Base-by-base conservation (phyloP, 2,888 invertebrate species). In the Anthoptus insignis region DNA sequence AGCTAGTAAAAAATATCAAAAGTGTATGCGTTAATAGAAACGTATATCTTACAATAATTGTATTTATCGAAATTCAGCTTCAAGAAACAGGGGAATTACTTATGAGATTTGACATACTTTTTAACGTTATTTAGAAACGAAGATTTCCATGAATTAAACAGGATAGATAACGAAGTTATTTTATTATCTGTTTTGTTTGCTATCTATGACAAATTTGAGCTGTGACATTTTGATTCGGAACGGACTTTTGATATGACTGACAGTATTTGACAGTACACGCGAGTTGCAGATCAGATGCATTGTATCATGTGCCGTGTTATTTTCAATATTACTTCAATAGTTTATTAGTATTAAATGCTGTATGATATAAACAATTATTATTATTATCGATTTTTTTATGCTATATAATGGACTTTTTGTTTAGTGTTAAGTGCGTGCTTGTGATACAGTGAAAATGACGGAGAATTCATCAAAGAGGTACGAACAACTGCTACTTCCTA, bases 401-500 rank as follows among this genome's bases (percentile, higher is more conserved):
- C 22, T 49, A 50, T 52, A 84, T 82, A 80, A 88, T 88, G 88
- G 75, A 82, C 79, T 72, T 75, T 81, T 75, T 76, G 79, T 78
- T 73, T 72, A 74, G 76, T 77, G 69, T 73, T 69, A 68, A 68
- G 72, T 69, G 74, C 69, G 71, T 81, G 75, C 77, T 76, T 79
- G 80, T 81, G 80, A 79, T 78, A 75, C 58, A 50, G 68, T 76
- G 72, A 88, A 86, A 83, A 92, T 92, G 91, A 91, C 85, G 78
- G 91, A 92, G 86, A 91, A 87, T 84, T 87, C 92, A 80, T 91
- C 93, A 67, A 92, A 92, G 79, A 92, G 89, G 92, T 90, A 86
- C 87, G 86, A 81, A 72, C 71, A 73, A 64, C 65, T 65, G 66
- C 42, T 59, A 64, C 57, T 53, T 54, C 45, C 54, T 49, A 14